These are phyloP conservation scores for Gnathonemus echidnorhynchus DNA, from an alignment of 2,113 vertebrate species.

Conservation along the genomic window DNA sequence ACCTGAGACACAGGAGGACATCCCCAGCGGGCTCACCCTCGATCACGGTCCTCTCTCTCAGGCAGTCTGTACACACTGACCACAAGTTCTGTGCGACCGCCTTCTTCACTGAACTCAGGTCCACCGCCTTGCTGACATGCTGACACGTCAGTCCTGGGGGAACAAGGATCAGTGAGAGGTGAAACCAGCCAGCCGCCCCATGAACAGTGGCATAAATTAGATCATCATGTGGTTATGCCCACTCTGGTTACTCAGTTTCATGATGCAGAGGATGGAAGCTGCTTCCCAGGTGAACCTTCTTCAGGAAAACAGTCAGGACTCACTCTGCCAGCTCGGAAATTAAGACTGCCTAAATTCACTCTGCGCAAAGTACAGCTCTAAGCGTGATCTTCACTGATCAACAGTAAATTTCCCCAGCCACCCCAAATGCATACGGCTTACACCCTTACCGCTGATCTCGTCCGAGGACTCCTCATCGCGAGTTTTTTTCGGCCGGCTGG, in stretches of 20 bases:
- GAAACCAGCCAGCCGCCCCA: neutral
- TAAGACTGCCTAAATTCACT: neutral
- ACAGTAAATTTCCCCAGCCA: neutral
- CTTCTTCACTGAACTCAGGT: constrained; percentile 83
- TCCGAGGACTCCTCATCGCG: constrained; percentile 95
- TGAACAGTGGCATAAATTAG: neutral
- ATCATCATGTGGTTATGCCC: neutral
- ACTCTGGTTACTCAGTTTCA: neutral
- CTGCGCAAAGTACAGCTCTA: neutral
- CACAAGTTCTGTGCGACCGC: constrained; percentile 74
- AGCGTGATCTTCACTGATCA: neutral
- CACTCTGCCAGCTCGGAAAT: neutral
- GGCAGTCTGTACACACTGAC: constrained; percentile 83
- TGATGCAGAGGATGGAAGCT: neutral
- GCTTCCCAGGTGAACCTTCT: neutral
- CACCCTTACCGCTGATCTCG: constrained; percentile 77
- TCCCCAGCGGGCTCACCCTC: constrained; percentile 67
- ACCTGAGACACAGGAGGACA: constrained; percentile 87
- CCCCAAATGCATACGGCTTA: neutral
- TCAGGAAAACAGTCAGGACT: neutral
- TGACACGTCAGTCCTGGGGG: constrained; percentile 80
- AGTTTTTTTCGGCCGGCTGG: constrained; percentile 71
- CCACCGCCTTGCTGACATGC: constrained; percentile 83
- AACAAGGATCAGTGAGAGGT: neutral
- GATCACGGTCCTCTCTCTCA: constrained; percentile 73